Evolutionary conservation across 2,113 vertebrate species (phyloP).

Genomic region (Otolemur garnettii): DNA sequence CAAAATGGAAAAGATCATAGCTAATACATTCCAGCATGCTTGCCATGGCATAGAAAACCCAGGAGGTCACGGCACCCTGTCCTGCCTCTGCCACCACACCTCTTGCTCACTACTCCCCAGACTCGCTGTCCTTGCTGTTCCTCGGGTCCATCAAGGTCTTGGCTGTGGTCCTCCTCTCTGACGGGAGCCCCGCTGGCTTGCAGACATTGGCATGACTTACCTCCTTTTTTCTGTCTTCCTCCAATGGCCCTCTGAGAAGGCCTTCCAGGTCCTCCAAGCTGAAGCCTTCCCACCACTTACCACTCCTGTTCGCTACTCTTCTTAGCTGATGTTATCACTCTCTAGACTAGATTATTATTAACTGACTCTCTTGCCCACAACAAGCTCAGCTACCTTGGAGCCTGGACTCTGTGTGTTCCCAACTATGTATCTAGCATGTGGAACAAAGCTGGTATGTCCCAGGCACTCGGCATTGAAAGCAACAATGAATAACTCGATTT

Average conservation of each 20-base stretch:
- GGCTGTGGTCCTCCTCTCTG: background rate
- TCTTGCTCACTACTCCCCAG: background rate
- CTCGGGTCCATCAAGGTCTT: background rate
- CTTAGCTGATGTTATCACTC: too few relatives aligned
- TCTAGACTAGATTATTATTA: background rate
- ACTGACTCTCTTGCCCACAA: background rate
- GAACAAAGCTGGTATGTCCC: background rate
- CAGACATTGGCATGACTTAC: too few relatives aligned
- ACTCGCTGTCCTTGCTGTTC: background rate
- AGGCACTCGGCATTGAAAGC: too few relatives aligned
- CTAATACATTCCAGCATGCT: background rate
- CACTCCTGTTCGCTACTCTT: background rate
- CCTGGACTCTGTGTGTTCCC: background rate
- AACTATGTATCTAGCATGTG: too few relatives aligned
- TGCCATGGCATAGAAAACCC: background rate
- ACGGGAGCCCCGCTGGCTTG: too few relatives aligned
- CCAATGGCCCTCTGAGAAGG: background rate
- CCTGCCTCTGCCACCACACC: too few relatives aligned
- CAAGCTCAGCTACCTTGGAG: background rate
- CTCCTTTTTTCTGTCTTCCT: too few relatives aligned
- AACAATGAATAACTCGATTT: background rate
- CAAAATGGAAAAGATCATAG: background rate
- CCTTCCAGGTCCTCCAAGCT: background rate
- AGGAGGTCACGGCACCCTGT: fast-evolving
- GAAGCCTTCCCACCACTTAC: background rate